Evolutionary conservation across 2,888 invertebrate genomes (phyloP).

Genomic region (Crioceris asparagi): DNA sequence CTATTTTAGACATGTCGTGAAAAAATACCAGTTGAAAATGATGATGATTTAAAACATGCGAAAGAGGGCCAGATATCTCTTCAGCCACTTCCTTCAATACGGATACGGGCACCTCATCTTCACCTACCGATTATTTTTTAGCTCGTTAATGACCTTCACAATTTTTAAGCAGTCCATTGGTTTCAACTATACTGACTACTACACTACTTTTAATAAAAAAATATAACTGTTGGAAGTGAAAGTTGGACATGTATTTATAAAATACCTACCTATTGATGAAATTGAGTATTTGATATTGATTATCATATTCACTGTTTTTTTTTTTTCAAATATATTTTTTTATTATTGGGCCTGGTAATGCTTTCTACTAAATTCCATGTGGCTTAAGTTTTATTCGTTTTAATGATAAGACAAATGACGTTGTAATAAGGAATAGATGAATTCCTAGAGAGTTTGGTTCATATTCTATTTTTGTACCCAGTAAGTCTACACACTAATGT

Average conservation of each 20-base stretch:
- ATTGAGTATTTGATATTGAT: not conserved
- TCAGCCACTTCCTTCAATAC: not conserved
- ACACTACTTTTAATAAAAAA: not conserved
- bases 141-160: not conserved
- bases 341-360: not conserved
- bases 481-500: too few species aligned
- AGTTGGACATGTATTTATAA: not conserved
- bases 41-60: not conserved
- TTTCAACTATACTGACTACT: not conserved
- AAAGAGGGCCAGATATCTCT: not conserved
- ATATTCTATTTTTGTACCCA: too few species aligned
- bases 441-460: too few species aligned
- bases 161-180: not conserved
- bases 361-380: not conserved
- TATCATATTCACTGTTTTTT: not conserved
- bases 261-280: not conserved
- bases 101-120: not conserved
- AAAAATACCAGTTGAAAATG: not conserved
- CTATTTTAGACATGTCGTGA: not conserved
- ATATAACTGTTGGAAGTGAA: not conserved
- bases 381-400: not conserved
- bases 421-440: too few species aligned
- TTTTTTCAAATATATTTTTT: not conserved
- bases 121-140: not conserved
- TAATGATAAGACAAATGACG: too few species aligned